Evolutionary conservation across 2,797 vertebrate species (phyloP).

Genomic region (Poliocrania exsul): DNA sequence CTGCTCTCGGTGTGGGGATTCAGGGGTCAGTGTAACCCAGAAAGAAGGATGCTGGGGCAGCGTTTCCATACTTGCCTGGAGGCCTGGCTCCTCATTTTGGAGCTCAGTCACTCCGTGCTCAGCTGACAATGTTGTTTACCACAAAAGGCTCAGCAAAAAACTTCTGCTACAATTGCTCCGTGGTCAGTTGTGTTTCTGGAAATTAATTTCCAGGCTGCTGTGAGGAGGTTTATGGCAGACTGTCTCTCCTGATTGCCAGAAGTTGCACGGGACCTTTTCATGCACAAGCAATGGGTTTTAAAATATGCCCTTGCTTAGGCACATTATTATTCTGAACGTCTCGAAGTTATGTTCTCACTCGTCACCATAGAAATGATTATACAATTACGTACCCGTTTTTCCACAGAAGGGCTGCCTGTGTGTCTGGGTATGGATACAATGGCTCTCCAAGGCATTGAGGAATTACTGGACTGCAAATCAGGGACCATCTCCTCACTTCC

Average conservation of each 20-base stretch:
- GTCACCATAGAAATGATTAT: conserved; percentile 70
- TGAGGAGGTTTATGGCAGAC: conserved; percentile 12
- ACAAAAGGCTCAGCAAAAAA: conserved; percentile 47
- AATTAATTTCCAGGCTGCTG: conserved; percentile 66
- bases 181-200: conserved; percentile 55
- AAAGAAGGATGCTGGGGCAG: background rate
- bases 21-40: background rate
- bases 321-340: conserved; percentile 61
- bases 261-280: conserved; percentile 36
- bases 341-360: conserved; percentile 50
- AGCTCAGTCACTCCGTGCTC: conserved; percentile 36
- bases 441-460: conserved; percentile 25
- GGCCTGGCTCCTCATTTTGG: conserved; percentile 45
- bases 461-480: background rate
- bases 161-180: conserved; percentile 46
- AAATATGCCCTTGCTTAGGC: conserved; percentile 41
- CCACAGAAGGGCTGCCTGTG: conserved; percentile 25
- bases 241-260: conserved; percentile 24
- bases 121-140: conserved; percentile 53
- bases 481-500: background rate
- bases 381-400: conserved; percentile 32
- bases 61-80: conserved; percentile 19
- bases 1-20: background rate
- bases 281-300: conserved; percentile 19
- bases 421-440: background rate